phyloP scores from a whole-genome alignment of 2,113 vertebrate species.

The Phylloscopus trochiloides region DNA sequence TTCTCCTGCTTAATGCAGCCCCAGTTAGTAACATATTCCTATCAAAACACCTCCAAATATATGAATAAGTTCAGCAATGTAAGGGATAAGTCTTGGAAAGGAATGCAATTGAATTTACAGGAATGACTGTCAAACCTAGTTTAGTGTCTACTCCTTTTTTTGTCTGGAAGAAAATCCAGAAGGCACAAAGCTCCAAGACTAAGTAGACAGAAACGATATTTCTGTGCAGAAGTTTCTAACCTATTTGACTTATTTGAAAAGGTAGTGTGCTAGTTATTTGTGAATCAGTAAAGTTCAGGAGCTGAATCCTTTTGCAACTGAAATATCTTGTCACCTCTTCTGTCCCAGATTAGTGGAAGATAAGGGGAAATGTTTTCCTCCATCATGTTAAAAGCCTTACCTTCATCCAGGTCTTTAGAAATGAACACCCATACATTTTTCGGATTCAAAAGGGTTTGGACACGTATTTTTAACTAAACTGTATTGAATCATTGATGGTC shows the following conservation, averaged over 20 bases:
- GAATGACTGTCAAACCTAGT: not conserved
- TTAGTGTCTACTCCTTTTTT: not conserved
- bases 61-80: not conserved
- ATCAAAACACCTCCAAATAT: not conserved
- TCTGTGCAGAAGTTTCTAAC: not conserved
- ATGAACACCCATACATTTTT: not conserved
- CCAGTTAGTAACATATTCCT: not conserved
- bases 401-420: not conserved
- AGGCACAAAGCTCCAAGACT: not conserved
- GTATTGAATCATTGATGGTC: not conserved
- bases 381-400: not conserved
- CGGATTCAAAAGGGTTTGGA: not conserved
- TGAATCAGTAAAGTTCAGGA: not conserved
- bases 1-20: not conserved
- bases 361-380: not conserved
- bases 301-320: not conserved
- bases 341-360: not conserved
- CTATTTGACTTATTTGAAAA: not conserved
- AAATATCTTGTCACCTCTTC: not conserved
- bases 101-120: not conserved
- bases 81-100: not conserved
- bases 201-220: not conserved
- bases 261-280: not conserved
- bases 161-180: not conserved
- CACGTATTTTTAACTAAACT: not conserved